Conservation (phyloP, 2,113 vertebrate genomes). For the Mesocricetus auratus region DNA sequence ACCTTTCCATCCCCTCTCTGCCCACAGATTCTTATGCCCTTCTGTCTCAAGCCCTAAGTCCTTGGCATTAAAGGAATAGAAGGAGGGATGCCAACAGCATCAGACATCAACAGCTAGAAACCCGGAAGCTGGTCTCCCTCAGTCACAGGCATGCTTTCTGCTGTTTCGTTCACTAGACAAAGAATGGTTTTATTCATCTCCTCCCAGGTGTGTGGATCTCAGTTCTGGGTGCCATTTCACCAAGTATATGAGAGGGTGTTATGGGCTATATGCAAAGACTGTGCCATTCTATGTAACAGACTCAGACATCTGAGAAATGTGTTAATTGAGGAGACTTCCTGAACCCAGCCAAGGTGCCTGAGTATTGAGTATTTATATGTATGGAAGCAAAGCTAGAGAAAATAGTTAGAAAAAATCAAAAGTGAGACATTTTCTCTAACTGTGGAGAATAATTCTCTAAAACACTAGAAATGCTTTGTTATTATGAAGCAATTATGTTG, state of each 20-base stretch:
- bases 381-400: background rate
- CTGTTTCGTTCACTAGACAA: background rate
- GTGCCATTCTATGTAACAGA: background rate
- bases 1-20: background rate
- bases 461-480: constrained; percentile 10
- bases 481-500: constrained; percentile 23
- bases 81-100: background rate
- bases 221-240: background rate
- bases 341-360: background rate
- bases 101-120: background rate
- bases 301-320: background rate
- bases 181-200: background rate
- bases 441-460: constrained; percentile 15
- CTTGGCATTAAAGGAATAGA: background rate
- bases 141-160: background rate
- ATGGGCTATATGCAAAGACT: background rate
- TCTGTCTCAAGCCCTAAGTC: background rate
- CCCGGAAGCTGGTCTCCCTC: background rate
- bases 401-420: constrained; percentile 8
- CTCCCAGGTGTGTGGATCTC: background rate
- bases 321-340: background rate
- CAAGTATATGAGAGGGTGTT: background rate
- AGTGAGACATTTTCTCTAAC: background rate
- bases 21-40: background rate
- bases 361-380: background rate